A percentile compares a stretch with the other conserved stretches of the same genome.
phyloP scores from a whole-genome alignment of 2,888 invertebrate genomes.

The Liodrosophila aerea region DNA sequence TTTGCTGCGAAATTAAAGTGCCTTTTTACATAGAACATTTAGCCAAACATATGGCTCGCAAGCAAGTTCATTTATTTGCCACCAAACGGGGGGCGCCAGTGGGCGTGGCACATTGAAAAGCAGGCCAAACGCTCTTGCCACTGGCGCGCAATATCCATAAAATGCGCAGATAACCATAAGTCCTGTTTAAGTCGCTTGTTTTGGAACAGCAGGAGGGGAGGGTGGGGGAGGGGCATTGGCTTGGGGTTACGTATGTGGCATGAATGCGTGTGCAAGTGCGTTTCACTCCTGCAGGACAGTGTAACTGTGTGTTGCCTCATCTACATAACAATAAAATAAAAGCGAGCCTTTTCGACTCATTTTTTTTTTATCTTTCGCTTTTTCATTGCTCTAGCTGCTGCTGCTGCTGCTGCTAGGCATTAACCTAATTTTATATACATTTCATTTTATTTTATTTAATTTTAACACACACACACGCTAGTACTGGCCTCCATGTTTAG shows the following conservation, averaged over 20 bases:
- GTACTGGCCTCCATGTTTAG: not conserved
- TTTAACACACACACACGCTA: constrained; percentile 51
- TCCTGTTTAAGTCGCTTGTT: constrained; percentile 75
- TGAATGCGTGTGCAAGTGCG: constrained; percentile 39
- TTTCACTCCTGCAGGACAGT: constrained; percentile 47
- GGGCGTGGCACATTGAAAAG: constrained; percentile 51
- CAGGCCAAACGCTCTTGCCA: constrained; percentile 45
- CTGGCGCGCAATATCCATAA: constrained; percentile 73
- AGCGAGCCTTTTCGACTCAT: constrained; percentile 37
- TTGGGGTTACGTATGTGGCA: constrained; percentile 49
- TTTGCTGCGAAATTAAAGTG: constrained; percentile 63
- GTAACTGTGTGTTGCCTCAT: constrained; percentile 54
- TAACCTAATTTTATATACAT: constrained; percentile 78
- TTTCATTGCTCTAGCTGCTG: not conserved
- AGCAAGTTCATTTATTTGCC: constrained; percentile 73
- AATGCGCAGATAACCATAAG: constrained; percentile 78
- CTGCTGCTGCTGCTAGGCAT: constrained; percentile 48
- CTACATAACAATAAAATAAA: constrained; percentile 77
- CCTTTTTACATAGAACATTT: constrained; percentile 75
- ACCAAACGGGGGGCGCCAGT: not conserved
- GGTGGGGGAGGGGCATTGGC: not conserved
- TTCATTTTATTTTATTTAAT: constrained; percentile 79
- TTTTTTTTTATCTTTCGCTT: constrained; percentile 7
- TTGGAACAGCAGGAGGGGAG: constrained; percentile 5
- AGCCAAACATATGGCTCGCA: constrained; percentile 66